Conservation (phyloP, 2,113 vertebrate species). For the Rhizomys pruinosus region DNA sequence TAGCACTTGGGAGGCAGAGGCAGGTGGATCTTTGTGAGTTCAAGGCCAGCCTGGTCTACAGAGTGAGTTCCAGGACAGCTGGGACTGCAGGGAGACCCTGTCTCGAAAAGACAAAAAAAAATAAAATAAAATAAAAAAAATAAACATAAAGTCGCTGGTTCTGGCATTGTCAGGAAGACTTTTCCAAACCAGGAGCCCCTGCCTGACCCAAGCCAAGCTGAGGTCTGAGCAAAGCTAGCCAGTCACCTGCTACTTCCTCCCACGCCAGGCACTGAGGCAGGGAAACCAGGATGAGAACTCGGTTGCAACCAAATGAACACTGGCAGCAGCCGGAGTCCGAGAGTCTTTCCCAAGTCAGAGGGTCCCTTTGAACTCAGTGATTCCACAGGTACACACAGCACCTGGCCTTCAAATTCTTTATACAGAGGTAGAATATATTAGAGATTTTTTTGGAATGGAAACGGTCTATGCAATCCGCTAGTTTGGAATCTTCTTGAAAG, state of each 20-base stretch:
- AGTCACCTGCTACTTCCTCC: not conserved
- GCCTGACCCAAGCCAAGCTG: not conserved
- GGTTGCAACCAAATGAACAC: constrained; percentile 58
- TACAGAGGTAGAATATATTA: constrained; percentile 75
- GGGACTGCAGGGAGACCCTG: no score
- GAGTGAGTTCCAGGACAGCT: no score
- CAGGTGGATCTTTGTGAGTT: no score
- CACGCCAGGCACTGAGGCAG: no score
- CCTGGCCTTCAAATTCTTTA: constrained; percentile 84
- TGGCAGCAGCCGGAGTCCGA: constrained; percentile 32
- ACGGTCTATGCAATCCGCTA: constrained; percentile 88
- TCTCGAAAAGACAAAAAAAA: no score
- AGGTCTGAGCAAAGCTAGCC: not conserved
- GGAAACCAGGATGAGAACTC: not conserved
- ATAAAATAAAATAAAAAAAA: no score
- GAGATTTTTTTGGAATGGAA: constrained; percentile 89
- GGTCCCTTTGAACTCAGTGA: constrained; percentile 73
- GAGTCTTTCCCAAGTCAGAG: not conserved
- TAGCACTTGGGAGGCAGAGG: no score
- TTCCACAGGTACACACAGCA: constrained; percentile 70
- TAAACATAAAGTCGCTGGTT: not conserved
- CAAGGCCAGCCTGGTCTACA: no score
- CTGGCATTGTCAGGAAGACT: not conserved
- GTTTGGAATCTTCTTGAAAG: constrained; percentile 84
- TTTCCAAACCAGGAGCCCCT: not conserved